Base-by-base conservation (phyloP, 2,113 vertebrate species). In the Oncorhynchus nerka region DNA sequence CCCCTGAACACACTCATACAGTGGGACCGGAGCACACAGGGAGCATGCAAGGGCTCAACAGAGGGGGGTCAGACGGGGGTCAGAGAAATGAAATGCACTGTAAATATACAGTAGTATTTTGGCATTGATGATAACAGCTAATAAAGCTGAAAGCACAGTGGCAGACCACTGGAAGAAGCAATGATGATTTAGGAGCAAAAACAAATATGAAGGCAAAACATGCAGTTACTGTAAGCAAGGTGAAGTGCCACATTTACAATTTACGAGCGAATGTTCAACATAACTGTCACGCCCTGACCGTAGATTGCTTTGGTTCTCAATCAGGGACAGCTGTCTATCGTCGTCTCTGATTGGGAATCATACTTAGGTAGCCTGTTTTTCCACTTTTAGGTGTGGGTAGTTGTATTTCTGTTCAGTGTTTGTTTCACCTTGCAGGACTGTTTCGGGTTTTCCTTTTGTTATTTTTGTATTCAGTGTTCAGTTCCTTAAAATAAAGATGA, bases 251-350 rank as follows among this genome's bases (percentile, higher is more conserved):
- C 69, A 78, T 82, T 77, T 75, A 15, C 71, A 78, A 79, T 86
- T 83, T 79, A 86, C 78, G 82, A 87, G 74, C 71, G 11, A 78
- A 22, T 9, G 73, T 76, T 78, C 70, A 66, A 82, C 62, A 51
- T 3, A 48, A 28, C 28, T 28, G 28, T 28, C 28, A 28, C 28
- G 28, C 28, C 28, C 28, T 28, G 28, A 28, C 28, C 28, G 28
- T 28, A 28, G 28, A 28, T 28, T 28, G 28, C 28, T 28, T 28
- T 28, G 28, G 28, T 28, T 28, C 28, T 28, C 28, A 28, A 28
- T 28, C 28, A 28, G 28, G 28, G 28, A 4, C 28, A 28, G 28
- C 28, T 28, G 28, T 28, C 28, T 28, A 28, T 28, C 0, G 28
- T 28, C 4, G 28, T 28, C 28, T 28, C 28, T 28, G 28, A 28